A percentile compares a stretch with the other conserved stretches of the same genome.
These are phyloP conservation scores for Melanerpes formicivorus DNA, from an alignment of 2,113 vertebrate genomes.

Conservation along the genomic window DNA sequence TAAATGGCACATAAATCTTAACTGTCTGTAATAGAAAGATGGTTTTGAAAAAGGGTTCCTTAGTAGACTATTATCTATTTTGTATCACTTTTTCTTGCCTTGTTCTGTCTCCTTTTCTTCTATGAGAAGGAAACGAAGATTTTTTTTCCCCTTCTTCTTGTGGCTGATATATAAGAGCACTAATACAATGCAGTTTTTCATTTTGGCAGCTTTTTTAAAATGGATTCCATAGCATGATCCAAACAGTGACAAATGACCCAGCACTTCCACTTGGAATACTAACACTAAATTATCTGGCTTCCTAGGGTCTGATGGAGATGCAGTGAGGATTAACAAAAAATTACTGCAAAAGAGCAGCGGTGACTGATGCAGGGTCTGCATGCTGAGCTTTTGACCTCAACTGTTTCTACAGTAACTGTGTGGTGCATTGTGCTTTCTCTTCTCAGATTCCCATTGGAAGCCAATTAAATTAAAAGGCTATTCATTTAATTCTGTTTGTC, in stretches of 20 bases:
- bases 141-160: neutral
- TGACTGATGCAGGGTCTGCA: neutral
- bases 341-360: constrained; percentile 21
- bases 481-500: constrained; percentile 75
- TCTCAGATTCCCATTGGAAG: constrained; percentile 66
- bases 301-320: constrained; percentile 41
- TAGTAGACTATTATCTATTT: neutral
- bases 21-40: neutral
- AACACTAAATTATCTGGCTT: constrained; percentile 35
- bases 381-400: constrained; percentile 55
- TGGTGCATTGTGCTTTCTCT: constrained; percentile 63
- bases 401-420: constrained; percentile 65
- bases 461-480: constrained; percentile 81
- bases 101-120: neutral
- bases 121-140: neutral
- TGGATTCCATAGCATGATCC: constrained; percentile 41
- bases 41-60: constrained; percentile 5
- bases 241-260: constrained; percentile 49
- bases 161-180: neutral
- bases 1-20: constrained; percentile 2
- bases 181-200: constrained; percentile 23
- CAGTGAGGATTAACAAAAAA: constrained; percentile 48
- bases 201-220: constrained; percentile 28
- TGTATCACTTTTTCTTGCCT: constrained; percentile 1
- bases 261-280: constrained; percentile 46